Evolutionary conservation across 2,888 invertebrate genomes (phyloP).

Genomic region (Hedychridium roseum): DNA sequence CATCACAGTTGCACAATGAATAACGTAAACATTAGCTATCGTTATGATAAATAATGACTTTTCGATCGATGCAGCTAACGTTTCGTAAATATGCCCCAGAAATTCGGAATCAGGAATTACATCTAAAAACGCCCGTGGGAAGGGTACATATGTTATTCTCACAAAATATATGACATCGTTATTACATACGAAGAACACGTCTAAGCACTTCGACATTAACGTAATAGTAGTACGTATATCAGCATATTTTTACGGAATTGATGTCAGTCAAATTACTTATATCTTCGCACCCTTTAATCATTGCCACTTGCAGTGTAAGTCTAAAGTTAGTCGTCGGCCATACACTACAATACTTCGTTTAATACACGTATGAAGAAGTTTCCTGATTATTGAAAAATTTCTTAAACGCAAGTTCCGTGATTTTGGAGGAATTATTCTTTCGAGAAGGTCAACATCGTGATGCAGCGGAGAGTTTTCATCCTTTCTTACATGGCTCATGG

Average conservation of each 20-base stretch:
- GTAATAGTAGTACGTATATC: constrained; percentile 21
- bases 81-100: neutral
- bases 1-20: constrained; percentile 6
- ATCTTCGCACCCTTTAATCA: constrained; percentile 10
- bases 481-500: neutral
- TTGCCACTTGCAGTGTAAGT: neutral
- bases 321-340: constrained; percentile 8
- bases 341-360: constrained; percentile 25
- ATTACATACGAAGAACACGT: constrained; percentile 19
- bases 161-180: constrained; percentile 35
- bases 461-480: neutral
- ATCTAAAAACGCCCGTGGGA: neutral
- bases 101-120: neutral
- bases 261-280: constrained; percentile 18
- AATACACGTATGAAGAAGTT: constrained; percentile 16
- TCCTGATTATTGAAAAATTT: constrained; percentile 15
- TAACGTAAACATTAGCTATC: constrained; percentile 3
- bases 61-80: constrained; percentile 9
- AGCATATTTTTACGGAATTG: neutral
- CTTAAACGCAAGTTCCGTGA: constrained; percentile 24
- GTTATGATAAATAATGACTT: constrained; percentile 1
- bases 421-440: constrained; percentile 19
- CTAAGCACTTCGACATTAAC: constrained; percentile 20
- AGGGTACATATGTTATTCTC: constrained; percentile 32
- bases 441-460: constrained; percentile 14